phyloP scores from a whole-genome alignment of 2,888 invertebrate species.

The Cerceris rybyensis region DNA sequence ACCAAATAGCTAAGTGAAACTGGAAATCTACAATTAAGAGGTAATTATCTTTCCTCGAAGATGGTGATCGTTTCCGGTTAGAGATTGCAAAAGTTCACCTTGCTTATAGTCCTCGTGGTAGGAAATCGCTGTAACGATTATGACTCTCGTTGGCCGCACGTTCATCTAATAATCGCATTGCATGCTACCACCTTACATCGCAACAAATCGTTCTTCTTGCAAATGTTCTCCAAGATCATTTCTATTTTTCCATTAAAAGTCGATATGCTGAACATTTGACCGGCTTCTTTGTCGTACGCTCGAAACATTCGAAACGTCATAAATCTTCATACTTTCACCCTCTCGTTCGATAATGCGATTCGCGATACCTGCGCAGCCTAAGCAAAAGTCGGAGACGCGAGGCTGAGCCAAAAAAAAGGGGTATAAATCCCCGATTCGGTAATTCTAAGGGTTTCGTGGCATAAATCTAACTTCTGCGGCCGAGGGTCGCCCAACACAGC shows the following conservation, averaged over 20 bases:
- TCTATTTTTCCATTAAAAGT: conserved; percentile 5
- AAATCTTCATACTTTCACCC: conserved; percentile 5
- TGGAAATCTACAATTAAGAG: conserved; percentile 55
- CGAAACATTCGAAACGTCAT: conserved; percentile 1
- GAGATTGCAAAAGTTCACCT: conserved; percentile 27
- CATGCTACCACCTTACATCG: conserved; percentile 39
- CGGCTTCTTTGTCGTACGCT: not conserved
- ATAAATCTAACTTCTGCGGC: conserved; percentile 80
- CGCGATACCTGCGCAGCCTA: conserved; percentile 19
- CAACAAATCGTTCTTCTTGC: conserved; percentile 11
- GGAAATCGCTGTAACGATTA: conserved; percentile 53
- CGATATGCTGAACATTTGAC: not conserved
- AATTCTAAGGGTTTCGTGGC: conserved; percentile 77
- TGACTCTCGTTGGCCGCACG: conserved; percentile 39
- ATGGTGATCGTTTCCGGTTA: conserved; percentile 16
- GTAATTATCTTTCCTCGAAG: conserved; percentile 29
- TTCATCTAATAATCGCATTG: conserved; percentile 47
- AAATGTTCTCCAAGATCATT: not conserved
- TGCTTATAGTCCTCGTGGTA: conserved; percentile 15
- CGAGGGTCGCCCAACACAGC: conserved; percentile 70
- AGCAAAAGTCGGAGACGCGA: conserved; percentile 33
- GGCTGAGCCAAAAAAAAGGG: conserved; percentile 50
- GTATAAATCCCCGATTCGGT: conserved; percentile 78
- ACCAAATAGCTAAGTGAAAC: conserved; percentile 52
- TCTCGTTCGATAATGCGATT: conserved; percentile 7